These are phyloP conservation scores for Mythimna pallens DNA, from an alignment of 2,888 invertebrate species.

Conservation along the genomic window DNA sequence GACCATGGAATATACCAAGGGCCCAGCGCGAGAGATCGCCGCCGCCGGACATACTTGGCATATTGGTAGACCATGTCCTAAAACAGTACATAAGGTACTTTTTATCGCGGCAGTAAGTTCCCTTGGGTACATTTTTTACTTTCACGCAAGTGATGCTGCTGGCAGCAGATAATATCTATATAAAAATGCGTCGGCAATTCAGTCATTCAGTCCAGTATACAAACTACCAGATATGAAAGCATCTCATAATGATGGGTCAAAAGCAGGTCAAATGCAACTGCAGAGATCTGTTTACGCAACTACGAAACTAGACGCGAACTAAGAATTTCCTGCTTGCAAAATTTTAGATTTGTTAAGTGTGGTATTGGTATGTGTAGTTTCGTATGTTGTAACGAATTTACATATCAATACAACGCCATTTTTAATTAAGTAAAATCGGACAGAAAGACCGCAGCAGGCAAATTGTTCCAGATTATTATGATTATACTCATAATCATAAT, in stretches of 20 bases:
- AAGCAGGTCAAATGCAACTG: conserved; percentile 65
- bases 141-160: too few relatives aligned
- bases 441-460: too few relatives aligned
- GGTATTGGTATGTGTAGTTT: conserved; percentile 8
- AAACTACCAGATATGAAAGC: conserved; percentile 44
- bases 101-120: too few relatives aligned
- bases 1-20: too few relatives aligned
- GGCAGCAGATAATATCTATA: too few relatives aligned
- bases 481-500: too few relatives aligned
- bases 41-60: too few relatives aligned
- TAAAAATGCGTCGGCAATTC: not conserved
- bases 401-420: not conserved
- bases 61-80: too few relatives aligned
- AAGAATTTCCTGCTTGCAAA: conserved; percentile 66
- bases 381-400: conserved; percentile 26
- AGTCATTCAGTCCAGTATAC: conserved; percentile 20
- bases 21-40: too few relatives aligned
- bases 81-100: too few relatives aligned
- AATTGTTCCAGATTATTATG: too few relatives aligned
- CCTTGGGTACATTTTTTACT: too few relatives aligned
- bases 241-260: conserved; percentile 59
- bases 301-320: conserved; percentile 48
- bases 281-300: conserved; percentile 60
- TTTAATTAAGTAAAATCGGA: not conserved
- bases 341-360: conserved; percentile 49